These are phyloP conservation scores for Tenthredo distinguenda DNA, from an alignment of 2,888 invertebrate genomes.

Conservation along the genomic window DNA sequence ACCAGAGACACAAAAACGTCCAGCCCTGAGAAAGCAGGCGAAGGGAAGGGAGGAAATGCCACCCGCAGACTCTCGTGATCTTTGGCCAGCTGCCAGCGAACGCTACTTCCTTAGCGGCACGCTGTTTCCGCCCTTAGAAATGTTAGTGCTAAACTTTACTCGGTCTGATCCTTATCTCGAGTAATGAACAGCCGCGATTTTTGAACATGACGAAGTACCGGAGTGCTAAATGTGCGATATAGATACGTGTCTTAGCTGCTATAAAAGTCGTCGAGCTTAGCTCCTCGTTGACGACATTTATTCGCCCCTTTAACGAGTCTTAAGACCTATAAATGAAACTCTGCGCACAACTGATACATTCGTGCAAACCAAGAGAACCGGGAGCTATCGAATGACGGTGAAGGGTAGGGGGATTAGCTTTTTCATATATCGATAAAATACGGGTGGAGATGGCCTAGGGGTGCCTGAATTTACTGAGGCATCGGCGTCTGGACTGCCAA, in stretches of 20 bases:
- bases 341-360: neutral
- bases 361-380: neutral
- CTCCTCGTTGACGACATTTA: neutral
- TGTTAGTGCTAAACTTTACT: conserved; percentile 20
- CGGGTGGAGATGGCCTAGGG: neutral
- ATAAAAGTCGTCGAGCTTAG: neutral
- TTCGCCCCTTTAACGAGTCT: neutral
- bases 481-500: conserved; percentile 10
- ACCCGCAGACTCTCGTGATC: conserved; percentile 1
- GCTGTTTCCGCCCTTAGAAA: conserved; percentile 22
- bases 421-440: conserved; percentile 15
- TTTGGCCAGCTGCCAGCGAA: conserved; percentile 29
- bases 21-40: neutral
- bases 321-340: neutral
- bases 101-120: neutral
- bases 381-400: neutral
- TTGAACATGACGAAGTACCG: neutral
- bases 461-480: neutral
- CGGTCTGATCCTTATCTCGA: conserved; percentile 23
- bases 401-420: neutral
- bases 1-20: neutral
- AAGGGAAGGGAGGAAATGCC: neutral
- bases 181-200: conserved; percentile 17
- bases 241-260: too few relatives aligned
- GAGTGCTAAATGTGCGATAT: neutral